Percentiles rank a stretch among this genome's conserved stretches.
These are phyloP conservation scores for Morone saxatilis DNA, from an alignment of 2,113 vertebrate species.

Conservation along the genomic window DNA sequence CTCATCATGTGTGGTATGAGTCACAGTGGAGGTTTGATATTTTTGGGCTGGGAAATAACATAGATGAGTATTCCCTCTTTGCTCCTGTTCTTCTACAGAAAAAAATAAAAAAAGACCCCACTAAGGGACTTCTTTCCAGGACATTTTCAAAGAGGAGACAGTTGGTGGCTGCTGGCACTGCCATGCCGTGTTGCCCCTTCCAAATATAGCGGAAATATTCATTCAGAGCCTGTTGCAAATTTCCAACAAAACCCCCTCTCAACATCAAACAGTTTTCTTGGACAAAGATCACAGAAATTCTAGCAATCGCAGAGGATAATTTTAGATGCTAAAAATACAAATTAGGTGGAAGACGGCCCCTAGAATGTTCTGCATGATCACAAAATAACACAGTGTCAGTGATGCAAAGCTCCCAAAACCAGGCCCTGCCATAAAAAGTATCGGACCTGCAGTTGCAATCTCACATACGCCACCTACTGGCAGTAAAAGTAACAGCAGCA, in stretches of 20 bases:
- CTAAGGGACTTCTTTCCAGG: slow-evolving; percentile 55
- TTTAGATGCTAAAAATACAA: slow-evolving; percentile 64
- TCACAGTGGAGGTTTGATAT: slow-evolving; percentile 58
- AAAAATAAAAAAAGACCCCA: neutral
- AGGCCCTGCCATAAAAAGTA: neutral
- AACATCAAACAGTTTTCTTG: slow-evolving; percentile 68
- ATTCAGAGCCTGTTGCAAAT: slow-evolving; percentile 48
- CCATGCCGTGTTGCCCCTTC: slow-evolving; percentile 16
- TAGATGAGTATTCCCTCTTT: slow-evolving; percentile 38
- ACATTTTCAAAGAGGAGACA: slow-evolving; percentile 72
- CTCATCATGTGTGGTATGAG: slow-evolving; percentile 48
- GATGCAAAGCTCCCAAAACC: slow-evolving; percentile 1
- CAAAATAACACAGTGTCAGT: slow-evolving; percentile 20
- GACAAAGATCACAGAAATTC: slow-evolving; percentile 64
- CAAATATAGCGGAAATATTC: slow-evolving; percentile 54
- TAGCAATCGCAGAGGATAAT: slow-evolving; percentile 54
- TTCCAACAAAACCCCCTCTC: slow-evolving; percentile 50
- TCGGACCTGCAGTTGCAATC: neutral
- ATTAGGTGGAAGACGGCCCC: slow-evolving; percentile 20
- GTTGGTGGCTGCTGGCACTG: slow-evolving; percentile 69
- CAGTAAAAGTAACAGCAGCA: neutral
- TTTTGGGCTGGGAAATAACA: slow-evolving; percentile 35
- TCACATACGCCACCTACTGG: neutral
- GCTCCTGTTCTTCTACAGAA: slow-evolving; percentile 25
- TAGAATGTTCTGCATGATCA: slow-evolving; percentile 24